These are phyloP conservation scores for Apotomis turbidana DNA, from an alignment of 2,888 invertebrate genomes.

Conservation along the genomic window DNA sequence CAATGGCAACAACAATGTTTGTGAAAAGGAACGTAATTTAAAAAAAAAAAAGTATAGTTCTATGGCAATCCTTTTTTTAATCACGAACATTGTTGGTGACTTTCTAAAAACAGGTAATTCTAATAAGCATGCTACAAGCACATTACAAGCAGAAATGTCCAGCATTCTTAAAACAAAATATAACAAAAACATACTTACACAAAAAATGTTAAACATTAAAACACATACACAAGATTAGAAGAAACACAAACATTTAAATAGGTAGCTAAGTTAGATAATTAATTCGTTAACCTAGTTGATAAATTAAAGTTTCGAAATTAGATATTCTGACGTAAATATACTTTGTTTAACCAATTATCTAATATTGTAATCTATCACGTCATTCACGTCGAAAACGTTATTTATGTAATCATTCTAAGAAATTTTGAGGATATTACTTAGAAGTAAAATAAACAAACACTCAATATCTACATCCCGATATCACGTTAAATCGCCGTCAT, in stretches of 20 bases:
- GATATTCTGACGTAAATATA: neutral
- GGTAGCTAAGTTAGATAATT: neutral
- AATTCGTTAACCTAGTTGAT: neutral
- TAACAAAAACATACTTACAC: slow-evolving; percentile 37
- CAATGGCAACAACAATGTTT: slow-evolving; percentile 24
- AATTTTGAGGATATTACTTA: too few species aligned
- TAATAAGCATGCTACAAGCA: neutral
- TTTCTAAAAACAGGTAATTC: too few species aligned
- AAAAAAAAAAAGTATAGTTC: neutral
- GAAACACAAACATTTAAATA: neutral
- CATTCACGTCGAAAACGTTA: neutral
- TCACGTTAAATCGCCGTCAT: too few species aligned
- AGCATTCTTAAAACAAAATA: slow-evolving; percentile 3
- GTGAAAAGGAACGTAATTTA: slow-evolving; percentile 26
- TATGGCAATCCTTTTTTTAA: too few species aligned
- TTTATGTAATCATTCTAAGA: neutral
- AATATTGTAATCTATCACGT: neutral
- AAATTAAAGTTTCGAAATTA: too few species aligned
- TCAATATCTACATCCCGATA: too few species aligned
- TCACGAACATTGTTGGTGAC: too few species aligned
- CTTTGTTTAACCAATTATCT: neutral
- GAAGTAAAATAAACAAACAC: too few species aligned
- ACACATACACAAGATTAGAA: slow-evolving; percentile 15
- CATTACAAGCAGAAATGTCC: neutral
- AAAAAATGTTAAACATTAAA: slow-evolving; percentile 19